Evolutionary conservation across 1,140 invertebrate species (phyloP).

Genomic region (Brachionus calyciflorus): DNA sequence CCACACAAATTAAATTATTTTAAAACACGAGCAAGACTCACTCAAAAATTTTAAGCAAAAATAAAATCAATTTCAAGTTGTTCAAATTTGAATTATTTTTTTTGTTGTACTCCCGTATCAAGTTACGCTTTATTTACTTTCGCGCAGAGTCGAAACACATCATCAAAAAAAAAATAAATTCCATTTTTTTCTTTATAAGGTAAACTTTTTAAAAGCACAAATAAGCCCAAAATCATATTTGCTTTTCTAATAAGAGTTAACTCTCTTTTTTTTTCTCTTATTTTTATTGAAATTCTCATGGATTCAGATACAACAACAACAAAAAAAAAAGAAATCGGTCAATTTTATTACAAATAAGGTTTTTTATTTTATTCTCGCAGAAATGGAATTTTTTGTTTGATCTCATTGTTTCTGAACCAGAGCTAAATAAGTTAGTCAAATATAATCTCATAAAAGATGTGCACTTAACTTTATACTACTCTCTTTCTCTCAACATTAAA

Average conservation of each 20-base stretch:
- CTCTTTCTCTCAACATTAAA: too few species aligned
- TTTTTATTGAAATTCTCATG: conserved; percentile 27
- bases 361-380: background rate
- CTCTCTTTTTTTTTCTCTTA: background rate
- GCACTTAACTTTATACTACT: conserved; percentile 31
- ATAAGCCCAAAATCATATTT: conserved; percentile 32
- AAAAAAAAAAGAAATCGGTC: conserved; percentile 8
- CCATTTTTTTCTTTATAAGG: conserved; percentile 20
- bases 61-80: background rate
- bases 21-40: too few species aligned
- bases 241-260: conserved; percentile 6
- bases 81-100: background rate
- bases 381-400: conserved; percentile 34
- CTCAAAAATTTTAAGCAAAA: too few species aligned
- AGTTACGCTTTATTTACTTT: background rate
- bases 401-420: background rate
- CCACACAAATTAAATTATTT: too few species aligned
- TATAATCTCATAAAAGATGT: conserved; percentile 8
- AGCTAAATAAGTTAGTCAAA: conserved; percentile 22
- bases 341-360: conserved; percentile 24
- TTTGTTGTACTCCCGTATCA: conserved; percentile 16
- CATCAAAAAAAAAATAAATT: background rate
- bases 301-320: too few species aligned
- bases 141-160: background rate
- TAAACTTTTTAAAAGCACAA: conserved; percentile 7